phyloP scores from a whole-genome alignment of 2,888 invertebrate genomes.

The Drosophila flavopinicola region DNA sequence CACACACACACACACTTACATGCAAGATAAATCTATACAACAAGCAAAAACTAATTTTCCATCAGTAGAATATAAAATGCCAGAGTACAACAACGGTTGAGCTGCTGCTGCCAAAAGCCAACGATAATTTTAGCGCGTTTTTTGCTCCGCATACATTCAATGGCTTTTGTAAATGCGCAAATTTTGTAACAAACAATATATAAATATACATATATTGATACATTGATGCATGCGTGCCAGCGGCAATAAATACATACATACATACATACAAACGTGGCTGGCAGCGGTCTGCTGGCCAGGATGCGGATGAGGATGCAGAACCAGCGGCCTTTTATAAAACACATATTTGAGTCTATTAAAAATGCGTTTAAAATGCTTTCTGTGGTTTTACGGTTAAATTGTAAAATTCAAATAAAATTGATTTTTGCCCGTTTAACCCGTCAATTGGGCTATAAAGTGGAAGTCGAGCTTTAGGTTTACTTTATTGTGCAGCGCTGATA shows the following conservation, averaged over 20 bases:
- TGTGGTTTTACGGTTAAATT: conserved; percentile 80
- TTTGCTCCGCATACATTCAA: conserved; percentile 57
- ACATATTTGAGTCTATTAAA: conserved; percentile 83
- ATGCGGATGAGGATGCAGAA: conserved; percentile 4
- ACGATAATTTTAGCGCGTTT: conserved; percentile 73
- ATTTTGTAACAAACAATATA: conserved; percentile 78
- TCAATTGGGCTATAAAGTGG: background rate
- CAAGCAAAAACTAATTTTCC: conserved; percentile 75
- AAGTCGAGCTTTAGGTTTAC: too few relatives aligned
- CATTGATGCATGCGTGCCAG: conserved; percentile 35
- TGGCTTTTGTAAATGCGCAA: conserved; percentile 74
- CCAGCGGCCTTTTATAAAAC: conserved; percentile 68
- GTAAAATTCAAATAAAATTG: conserved; percentile 81
- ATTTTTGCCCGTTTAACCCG: conserved; percentile 52
- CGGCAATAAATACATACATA: conserved; percentile 26
- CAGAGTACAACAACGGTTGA: conserved; percentile 22
- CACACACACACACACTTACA: conserved; percentile 23
- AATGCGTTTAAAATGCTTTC: conserved; percentile 80
- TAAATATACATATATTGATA: conserved; percentile 61
- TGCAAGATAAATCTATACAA: conserved; percentile 59
- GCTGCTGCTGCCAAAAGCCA: conserved; percentile 47
- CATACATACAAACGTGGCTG: conserved; percentile 7
- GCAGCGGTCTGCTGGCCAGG: conserved; percentile 6
- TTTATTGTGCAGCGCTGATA: too few relatives aligned
- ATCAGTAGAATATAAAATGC: conserved; percentile 69